These are phyloP conservation scores for Sinodicranocentrus sp. DNA, from an alignment of 2,888 invertebrate species.

Conservation along the genomic window DNA sequence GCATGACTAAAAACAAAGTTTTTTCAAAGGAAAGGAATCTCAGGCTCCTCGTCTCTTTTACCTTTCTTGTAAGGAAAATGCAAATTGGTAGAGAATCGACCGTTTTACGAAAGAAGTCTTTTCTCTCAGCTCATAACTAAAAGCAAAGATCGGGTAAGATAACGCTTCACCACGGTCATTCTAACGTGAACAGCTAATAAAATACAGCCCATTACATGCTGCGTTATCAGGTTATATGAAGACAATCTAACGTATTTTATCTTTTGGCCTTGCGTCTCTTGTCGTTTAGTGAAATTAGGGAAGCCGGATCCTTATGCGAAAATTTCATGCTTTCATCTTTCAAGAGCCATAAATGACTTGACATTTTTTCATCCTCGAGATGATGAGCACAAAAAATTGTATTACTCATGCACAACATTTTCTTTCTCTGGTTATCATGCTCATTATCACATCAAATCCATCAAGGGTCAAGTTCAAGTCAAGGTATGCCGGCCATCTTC, in stretches of 20 bases:
- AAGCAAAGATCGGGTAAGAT: neutral
- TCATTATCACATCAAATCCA: constrained; percentile 74
- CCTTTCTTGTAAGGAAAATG: constrained; percentile 5
- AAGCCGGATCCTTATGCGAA: constrained; percentile 52
- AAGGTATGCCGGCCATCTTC: constrained; percentile 54
- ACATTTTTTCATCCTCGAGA: constrained; percentile 47
- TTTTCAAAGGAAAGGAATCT: constrained; percentile 17
- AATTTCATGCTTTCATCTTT: neutral
- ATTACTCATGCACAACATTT: constrained; percentile 14
- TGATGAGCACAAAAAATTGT: constrained; percentile 11
- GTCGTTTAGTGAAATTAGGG: neutral
- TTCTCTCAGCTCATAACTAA: neutral
- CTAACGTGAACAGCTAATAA: constrained; percentile 28
- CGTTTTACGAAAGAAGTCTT: neutral
- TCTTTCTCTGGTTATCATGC: constrained; percentile 55
- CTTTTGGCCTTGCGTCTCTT: neutral
- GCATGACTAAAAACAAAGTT: constrained; percentile 32
- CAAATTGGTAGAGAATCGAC: neutral
- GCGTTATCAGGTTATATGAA: no score
- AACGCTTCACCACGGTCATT: constrained; percentile 9
- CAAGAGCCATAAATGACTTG: constrained; percentile 46
- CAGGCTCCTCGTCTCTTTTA: constrained; percentile 25
- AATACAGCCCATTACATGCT: no score
- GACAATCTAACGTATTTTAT: no score
- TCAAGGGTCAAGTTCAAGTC: constrained; percentile 75